Evolutionary conservation across 1,140 invertebrate species (phyloP).

Genomic region (Scaptomyza graminum): DNA sequence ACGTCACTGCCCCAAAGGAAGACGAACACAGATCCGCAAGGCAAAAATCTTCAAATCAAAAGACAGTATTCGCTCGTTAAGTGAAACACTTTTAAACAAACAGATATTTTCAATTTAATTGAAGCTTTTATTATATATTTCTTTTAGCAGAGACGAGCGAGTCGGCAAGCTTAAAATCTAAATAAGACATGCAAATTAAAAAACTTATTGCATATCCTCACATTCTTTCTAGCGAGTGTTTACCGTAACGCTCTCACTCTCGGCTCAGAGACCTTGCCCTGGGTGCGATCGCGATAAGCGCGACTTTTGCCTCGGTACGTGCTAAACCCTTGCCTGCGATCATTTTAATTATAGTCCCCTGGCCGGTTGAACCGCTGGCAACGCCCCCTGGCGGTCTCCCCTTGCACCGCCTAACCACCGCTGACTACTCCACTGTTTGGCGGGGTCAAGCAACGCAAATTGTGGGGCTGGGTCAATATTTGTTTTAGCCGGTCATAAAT

Average conservation of each 20-base stretch:
- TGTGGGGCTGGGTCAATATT: conserved; percentile 73
- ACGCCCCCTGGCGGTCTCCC: not conserved
- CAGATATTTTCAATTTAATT: no score
- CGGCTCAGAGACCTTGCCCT: conserved; percentile 63
- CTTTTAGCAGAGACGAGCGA: no score
- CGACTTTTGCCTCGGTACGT: conserved; percentile 79
- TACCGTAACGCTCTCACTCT: not conserved
- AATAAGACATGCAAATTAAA: no score
- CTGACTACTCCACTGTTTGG: no score
- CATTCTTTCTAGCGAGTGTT: conserved; percentile 2
- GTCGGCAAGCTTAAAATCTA: no score
- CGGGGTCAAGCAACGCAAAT: conserved; percentile 76
- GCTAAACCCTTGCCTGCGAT: conserved; percentile 69
- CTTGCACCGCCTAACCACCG: not conserved
- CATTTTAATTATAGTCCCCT: conserved; percentile 72
- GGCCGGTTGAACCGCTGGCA: conserved; percentile 17
- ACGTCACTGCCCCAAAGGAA: conserved; percentile 51
- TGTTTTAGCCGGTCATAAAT: conserved; percentile 67
- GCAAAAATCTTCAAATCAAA: not conserved
- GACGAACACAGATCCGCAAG: conserved; percentile 2
- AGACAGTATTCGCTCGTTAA: not conserved
- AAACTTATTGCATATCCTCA: no score
- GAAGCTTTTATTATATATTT: no score
- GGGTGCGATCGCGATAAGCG: conserved; percentile 79
- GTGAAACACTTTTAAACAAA: not conserved